Base-by-base conservation (phyloP, 2,888 invertebrate species). In the Physocephala rufipes region DNA sequence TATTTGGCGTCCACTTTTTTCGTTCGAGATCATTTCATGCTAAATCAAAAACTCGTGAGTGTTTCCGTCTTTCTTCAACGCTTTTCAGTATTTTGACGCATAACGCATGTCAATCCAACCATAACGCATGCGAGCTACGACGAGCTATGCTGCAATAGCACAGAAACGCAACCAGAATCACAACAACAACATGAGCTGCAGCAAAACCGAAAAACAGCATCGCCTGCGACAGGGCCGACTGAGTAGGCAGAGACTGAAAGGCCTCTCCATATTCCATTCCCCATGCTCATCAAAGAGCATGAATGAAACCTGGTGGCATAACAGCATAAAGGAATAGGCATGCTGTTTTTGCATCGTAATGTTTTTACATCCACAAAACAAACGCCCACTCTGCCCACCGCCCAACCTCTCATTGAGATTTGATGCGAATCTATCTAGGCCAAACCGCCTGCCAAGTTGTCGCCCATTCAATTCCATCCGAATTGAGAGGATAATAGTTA, bases 1-100 rank as follows among this genome's bases (percentile, higher is more conserved):
- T 36, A 7, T 77, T 76, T 77, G 74, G 76, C 82, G 78, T 78
- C 81, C 80, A 79, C 76, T 78, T 76, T 75, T 70, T 36, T 36
- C 63, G 19, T 28, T 63, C 45, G 13, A 16, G 43, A 24, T 45
- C 16, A n/a, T 13, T 61, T 30, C 36, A 36, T n/a, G 26, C 28
- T 16, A 61, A 16, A 21, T 28, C 24, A 21, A 21, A 5, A 24
- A 12, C 15, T 30, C 9, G 36, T 4, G 36, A 36, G 36, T 4
- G 36, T 36, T 36, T 36, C 9, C 9, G 5, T 7, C 36, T 36
- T 9, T 36, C 5, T 9, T 36, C 36, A 36, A 36, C 53, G 24
- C 43, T 45, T 74, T 73, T 74, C 69, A 71, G 72, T 65, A 71
- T 71, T 76, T 72, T 71, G 64, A 73, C 71, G 71, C 67, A 69